Base-by-base conservation (phyloP, 2,113 vertebrate species). In the Neotoma lepida region DNA sequence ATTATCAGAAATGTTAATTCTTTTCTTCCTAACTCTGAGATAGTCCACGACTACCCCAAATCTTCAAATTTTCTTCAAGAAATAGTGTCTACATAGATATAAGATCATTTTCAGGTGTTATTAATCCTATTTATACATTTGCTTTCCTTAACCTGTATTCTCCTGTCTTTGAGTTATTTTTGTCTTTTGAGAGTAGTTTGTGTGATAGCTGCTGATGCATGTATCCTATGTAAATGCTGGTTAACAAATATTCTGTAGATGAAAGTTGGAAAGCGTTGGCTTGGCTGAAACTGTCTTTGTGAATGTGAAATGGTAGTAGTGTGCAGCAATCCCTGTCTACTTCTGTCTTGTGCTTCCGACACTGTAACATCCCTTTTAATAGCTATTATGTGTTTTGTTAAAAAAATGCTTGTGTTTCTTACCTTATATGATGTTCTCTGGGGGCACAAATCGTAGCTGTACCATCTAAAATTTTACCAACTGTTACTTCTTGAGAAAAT, bases 121-220 rank as follows among this genome's bases (percentile, higher is more conserved):
- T 77, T 88, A 81, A 82, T 90, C 41, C 18, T 68, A 17, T 63
- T 71, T 89, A 49, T 91, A 87, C 35, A 71, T 92, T 68, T 87
- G 71, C 7, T 86, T 96, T 96, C 89, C 82, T 96, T 94, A 81
- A 18, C 84, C 93, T 54, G 17, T 39, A 71, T 22, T 24, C 41
- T 92, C 44, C 70, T 80, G 30, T 90, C n/a, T 63, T 17, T 4
- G 84, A 33, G 73, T 56, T 18, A n/a, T 92, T 94, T 90, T 90
- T 28, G 6, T 92, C 15, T 30, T 74, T 35, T 87, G 4, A 39
- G 30, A 49, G 46, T 76, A 73, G 28, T 39, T 82, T 74, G 44
- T 15, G n/a, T 44, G 13, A 70, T 20, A 30, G 30, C 56, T 56
- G 30, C n/a, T 82, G 20, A n/a, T 82, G 1, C 63, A 44, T 63